Evolutionary conservation across 64 coral and sea anemone species (phyloP).

Genomic region (Dendrophyllia cribrosa): DNA sequence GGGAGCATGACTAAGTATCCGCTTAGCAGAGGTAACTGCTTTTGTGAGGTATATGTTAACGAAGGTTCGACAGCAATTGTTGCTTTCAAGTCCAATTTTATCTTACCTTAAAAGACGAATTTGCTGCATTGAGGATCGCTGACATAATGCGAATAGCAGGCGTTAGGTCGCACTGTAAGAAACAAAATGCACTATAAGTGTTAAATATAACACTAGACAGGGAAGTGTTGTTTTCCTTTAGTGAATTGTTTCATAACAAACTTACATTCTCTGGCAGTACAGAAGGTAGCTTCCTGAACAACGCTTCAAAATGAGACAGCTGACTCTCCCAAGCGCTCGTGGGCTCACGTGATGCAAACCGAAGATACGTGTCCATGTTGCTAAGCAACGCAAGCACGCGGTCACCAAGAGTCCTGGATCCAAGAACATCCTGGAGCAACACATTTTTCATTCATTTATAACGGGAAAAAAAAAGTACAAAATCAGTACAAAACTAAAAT

Average conservation of each 20-base stretch:
- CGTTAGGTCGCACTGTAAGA: slow-evolving; percentile 83
- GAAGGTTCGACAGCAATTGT: too few relatives aligned
- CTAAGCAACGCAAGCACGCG: slow-evolving; percentile 77
- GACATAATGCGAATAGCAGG: slow-evolving; percentile 84
- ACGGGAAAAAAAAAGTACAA: too few relatives aligned
- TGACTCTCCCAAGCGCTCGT: slow-evolving; percentile 95
- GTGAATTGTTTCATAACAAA: not conserved
- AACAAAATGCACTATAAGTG: not conserved
- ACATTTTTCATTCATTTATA: too few relatives aligned
- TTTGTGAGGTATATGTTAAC: too few relatives aligned
- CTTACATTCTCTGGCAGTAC: slow-evolving; percentile 90
- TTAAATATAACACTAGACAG: too few relatives aligned
- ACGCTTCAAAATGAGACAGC: slow-evolving; percentile 93
- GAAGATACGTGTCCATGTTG: slow-evolving; percentile 85
- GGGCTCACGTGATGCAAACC: slow-evolving; percentile 82
- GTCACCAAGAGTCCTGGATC: slow-evolving; percentile 86
- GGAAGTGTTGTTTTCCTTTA: not conserved
- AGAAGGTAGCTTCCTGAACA: slow-evolving; percentile 92
- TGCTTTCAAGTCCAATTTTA: too few relatives aligned
- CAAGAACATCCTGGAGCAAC: slow-evolving; percentile 77
- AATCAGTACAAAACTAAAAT: too few relatives aligned
- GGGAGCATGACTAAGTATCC: too few relatives aligned
- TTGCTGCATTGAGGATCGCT: slow-evolving; percentile 89
- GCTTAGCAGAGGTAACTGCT: too few relatives aligned
- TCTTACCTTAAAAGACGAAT: slow-evolving; percentile 95